Evolutionary conservation across 2,888 invertebrate species (phyloP), one percentile per base, ranked within the genome.

Genomic region (Zele albiditarsus): DNA sequence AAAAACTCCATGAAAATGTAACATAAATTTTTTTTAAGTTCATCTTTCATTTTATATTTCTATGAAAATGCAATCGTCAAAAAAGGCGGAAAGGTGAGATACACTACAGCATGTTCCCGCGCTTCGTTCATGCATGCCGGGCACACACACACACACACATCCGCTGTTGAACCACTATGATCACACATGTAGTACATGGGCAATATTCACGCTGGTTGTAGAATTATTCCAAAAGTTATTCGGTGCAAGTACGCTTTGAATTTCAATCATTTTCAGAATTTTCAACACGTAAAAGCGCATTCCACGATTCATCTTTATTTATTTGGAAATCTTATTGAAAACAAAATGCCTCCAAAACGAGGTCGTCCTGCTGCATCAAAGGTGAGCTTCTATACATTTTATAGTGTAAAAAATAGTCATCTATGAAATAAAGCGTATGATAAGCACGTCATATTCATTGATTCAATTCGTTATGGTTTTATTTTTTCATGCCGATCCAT

Each of bases 311-410:
- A 25, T 10, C 8, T 6, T 25, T n/a, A 12, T n/a, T 27, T 27
- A 2, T 28, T 28, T 27, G n/a, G 28, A 60, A n/a, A 27, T 28
- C 6, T 27, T 16, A 16, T 71, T 16, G 20, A 20, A 28, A 42
- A 25, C 23, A 8, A 27, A 27, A 86, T 86, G 85, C 85, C 86
- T 75, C 84, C 85, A 77, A 86, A 85, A 82, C 83, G 83, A 38
- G 79, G 76, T 74, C 77, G 80, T 58, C 75, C 74, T 67, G 8
- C 74, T 67, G 8, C 82, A 38, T 12, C 38, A 68, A 86, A 85
- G 85, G 85, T 86, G 85, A 82, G 79, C 67, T 75, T 58, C 12
- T 20, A 28, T 65, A 33, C 33, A 46, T 12, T 63, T 57, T 42
- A 12, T 60, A 16, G 16, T 49, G n/a, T 12, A 38, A 8, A 38